Evolutionary conservation across 2,797 vertebrate species (phyloP), one percentile per base, ranked within the genome.

Genomic region (Pogoniulus pusillus): DNA sequence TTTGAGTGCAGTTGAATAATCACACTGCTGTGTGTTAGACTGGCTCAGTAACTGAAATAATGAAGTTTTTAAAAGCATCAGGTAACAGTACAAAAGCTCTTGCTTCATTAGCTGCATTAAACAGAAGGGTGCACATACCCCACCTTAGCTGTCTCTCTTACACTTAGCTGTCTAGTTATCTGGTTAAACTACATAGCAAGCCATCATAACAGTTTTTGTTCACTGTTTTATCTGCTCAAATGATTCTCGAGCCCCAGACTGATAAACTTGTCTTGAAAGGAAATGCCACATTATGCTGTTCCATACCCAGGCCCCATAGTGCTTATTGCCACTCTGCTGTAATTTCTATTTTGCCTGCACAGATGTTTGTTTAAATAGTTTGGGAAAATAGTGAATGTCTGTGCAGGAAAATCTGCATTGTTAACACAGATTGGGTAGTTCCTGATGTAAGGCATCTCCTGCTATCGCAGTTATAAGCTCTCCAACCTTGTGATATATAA

Each of bases 1-100:
- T 89, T 98, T 98, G 94, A 99, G 96, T 70, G 98, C 99, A 80
- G 97, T 94, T 19, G 98, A 98, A 82, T 96, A 98, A 96, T 99
- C 98, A 14, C 97, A 96, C 63, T 98, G 98, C 63, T 98, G 98
- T 75, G 96, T 97, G 87, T 96, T 98, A 30, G 97, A 96, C 72
- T 98, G 97, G 96, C 96, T 98, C 93, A 99, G 95, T 94, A 99
- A 96, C 99, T 99, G 97, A 84, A 95, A 94, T 69, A 96, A 91
- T 15, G 7, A 91, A 54, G 49, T 60, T 43, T 17, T 43, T 17
- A 90, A 89, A 87, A 39, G 79, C 34, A 41, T 7, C 66, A 77
- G 26, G 16, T 72, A 62, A 85, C 26, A 49, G 39, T 34, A 76
- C 37, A 69, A 68, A 82, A 73, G 32, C 23, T 10, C 32, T 69